These are phyloP conservation scores for Pseudochromis fuscus DNA, from an alignment of 2,797 vertebrate genomes.

Conservation along the genomic window DNA sequence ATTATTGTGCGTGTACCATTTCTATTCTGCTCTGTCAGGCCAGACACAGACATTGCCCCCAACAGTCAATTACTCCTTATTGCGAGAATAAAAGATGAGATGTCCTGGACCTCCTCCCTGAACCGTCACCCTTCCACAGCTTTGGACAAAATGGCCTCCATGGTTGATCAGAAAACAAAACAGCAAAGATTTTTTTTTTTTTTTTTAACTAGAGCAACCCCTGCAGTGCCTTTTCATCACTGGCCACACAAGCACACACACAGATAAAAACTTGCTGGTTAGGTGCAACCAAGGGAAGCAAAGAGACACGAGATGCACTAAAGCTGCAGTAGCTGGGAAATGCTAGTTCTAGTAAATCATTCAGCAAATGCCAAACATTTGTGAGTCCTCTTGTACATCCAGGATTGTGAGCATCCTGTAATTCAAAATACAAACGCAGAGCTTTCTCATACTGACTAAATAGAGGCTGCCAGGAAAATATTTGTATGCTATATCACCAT, in stretches of 20 bases:
- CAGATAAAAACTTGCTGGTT: conserved; percentile 31
- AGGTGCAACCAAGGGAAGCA: conserved; percentile 23
- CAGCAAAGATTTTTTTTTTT: conserved; percentile 35
- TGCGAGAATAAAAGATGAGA: conserved; percentile 34
- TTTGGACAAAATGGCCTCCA: conserved; percentile 47
- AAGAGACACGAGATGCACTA: conserved; percentile 23
- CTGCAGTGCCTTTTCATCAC: conserved; percentile 59
- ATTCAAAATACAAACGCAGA: conserved; percentile 57
- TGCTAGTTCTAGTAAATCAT: conserved; percentile 41
- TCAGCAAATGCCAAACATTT: conserved; percentile 36
- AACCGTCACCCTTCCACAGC: conserved; percentile 41
- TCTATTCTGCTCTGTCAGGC: conserved; percentile 20
- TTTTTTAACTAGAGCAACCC: conserved; percentile 33
- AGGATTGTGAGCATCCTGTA: conserved; percentile 28
- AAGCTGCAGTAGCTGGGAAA: conserved; percentile 27
- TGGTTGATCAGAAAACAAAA: conserved; percentile 43
- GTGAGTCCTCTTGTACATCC: conserved; percentile 21
- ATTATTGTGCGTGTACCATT: conserved; percentile 22
- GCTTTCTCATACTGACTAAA: conserved; percentile 39
- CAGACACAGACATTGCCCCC: conserved; percentile 14
- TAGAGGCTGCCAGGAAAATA: conserved; percentile 59
- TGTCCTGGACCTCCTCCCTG: conserved; percentile 38
- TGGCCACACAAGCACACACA: conserved; percentile 57
- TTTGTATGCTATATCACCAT: conserved; percentile 74
- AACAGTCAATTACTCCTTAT: conserved; percentile 45